Percentiles rank a stretch among this genome's conserved stretches.
phyloP scores from a whole-genome alignment of 2,888 invertebrate genomes.

The Hemithea aestivaria region DNA sequence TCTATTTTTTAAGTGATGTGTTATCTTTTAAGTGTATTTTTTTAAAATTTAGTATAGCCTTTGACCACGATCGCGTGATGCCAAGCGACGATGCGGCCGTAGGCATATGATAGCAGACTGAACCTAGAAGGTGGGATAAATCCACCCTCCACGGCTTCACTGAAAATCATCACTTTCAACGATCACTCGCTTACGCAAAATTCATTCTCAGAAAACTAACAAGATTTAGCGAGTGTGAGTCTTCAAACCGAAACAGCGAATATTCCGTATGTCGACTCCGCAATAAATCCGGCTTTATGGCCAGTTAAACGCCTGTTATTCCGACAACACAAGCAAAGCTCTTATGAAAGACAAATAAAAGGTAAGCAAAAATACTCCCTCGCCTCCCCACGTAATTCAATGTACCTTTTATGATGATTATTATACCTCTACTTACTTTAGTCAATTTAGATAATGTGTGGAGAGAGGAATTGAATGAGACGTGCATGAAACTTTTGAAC shows the following conservation, averaged over 20 bases:
- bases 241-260: slow-evolving; percentile 43
- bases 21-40: too few relatives aligned
- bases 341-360: slow-evolving; percentile 48
- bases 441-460: slow-evolving; percentile 24
- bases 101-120: too few relatives aligned
- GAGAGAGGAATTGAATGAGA: slow-evolving; percentile 10
- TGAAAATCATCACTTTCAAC: too few relatives aligned
- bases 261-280: slow-evolving; percentile 51
- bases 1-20: too few relatives aligned
- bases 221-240: slow-evolving; percentile 37
- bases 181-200: too few relatives aligned
- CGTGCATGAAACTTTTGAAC: not conserved
- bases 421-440: slow-evolving; percentile 24
- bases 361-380: slow-evolving; percentile 36
- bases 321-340: slow-evolving; percentile 52
- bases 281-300: slow-evolving; percentile 64
- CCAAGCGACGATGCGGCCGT: too few relatives aligned
- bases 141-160: too few relatives aligned
- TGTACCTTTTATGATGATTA: slow-evolving; percentile 36
- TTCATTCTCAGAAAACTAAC: slow-evolving; percentile 20
- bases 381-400: slow-evolving; percentile 30
- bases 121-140: too few relatives aligned
- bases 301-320: slow-evolving; percentile 67
- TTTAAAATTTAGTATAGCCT: too few relatives aligned
- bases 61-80: too few relatives aligned